These are phyloP conservation scores for Falco biarmicus DNA, from an alignment of 2,797 vertebrate genomes.

Conservation along the genomic window DNA sequence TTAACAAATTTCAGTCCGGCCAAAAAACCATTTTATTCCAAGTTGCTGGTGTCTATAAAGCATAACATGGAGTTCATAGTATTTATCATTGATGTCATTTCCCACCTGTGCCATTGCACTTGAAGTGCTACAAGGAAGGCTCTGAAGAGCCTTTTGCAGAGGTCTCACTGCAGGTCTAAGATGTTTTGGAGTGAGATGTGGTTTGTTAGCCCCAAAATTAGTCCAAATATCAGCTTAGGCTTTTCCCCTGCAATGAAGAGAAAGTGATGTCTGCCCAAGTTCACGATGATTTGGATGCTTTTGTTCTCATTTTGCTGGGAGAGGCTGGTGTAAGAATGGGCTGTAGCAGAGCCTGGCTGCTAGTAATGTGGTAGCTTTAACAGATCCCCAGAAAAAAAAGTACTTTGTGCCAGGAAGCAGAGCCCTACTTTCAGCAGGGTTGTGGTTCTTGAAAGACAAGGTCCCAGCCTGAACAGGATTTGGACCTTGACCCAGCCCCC, in stretches of 20 bases:
- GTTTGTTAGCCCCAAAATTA: background rate
- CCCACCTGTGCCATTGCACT: background rate
- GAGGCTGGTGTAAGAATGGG: background rate
- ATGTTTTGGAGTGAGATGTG: background rate
- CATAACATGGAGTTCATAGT: background rate
- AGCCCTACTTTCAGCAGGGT: background rate
- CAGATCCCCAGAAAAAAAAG: background rate
- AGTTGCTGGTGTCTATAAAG: background rate
- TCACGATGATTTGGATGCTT: background rate
- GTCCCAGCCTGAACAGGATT: background rate
- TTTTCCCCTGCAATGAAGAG: background rate
- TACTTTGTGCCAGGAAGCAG: background rate
- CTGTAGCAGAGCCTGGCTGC: background rate
- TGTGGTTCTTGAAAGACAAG: background rate
- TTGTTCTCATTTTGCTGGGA: background rate
- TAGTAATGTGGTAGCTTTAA: background rate
- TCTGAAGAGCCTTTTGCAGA: background rate
- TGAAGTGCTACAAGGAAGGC: background rate
- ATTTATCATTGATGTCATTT: background rate
- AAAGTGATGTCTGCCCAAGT: background rate
- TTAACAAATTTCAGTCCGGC: background rate
- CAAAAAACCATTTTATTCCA: background rate
- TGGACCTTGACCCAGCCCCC: background rate
- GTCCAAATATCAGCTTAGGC: background rate
- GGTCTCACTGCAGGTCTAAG: background rate